phyloP scores from a whole-genome alignment of 2,888 invertebrate genomes.

The Apoderus coryli region DNA sequence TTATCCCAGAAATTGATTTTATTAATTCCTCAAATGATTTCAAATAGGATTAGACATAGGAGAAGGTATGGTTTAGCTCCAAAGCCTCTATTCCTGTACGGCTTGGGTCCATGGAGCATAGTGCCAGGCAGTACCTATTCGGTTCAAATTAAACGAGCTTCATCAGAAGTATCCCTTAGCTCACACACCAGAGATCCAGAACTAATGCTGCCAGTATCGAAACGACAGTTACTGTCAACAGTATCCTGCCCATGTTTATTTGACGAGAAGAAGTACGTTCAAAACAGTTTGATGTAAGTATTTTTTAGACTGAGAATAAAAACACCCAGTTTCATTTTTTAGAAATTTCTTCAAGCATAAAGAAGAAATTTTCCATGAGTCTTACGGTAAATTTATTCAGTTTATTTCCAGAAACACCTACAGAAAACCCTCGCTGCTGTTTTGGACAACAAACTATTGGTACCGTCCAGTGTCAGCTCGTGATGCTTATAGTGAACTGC shows the following conservation, averaged over 20 bases:
- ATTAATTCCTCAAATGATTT: too few species aligned
- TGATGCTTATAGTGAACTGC: slow-evolving; percentile 32
- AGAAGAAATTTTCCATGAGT: too few species aligned
- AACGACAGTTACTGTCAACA: slow-evolving; percentile 28
- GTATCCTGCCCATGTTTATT: slow-evolving; percentile 33
- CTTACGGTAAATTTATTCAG: too few species aligned
- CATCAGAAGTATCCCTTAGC: slow-evolving; percentile 32
- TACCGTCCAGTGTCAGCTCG: slow-evolving; percentile 35
- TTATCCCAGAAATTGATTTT: too few species aligned
- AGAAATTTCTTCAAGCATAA: too few species aligned
- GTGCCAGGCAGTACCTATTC: slow-evolving; percentile 33
- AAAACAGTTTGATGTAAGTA: slow-evolving; percentile 21
- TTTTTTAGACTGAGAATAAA: too few species aligned
- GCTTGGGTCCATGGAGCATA: slow-evolving; percentile 36
- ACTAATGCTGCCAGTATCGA: slow-evolving; percentile 32
- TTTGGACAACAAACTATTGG: slow-evolving; percentile 43
- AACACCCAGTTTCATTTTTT: too few species aligned
- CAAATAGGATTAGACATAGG: slow-evolving; percentile 26
- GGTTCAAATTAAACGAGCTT: slow-evolving; percentile 33
- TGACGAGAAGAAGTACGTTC: slow-evolving; percentile 16
- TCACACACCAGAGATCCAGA: slow-evolving; percentile 30
- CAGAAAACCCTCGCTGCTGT: slow-evolving; percentile 33
- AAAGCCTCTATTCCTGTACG: slow-evolving; percentile 35
- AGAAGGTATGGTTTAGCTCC: slow-evolving; percentile 34
- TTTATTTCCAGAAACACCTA: too few species aligned